These are phyloP conservation scores for Pipistrellus nathusii DNA, from an alignment of 2,797 vertebrate genomes.

Conservation along the genomic window DNA sequence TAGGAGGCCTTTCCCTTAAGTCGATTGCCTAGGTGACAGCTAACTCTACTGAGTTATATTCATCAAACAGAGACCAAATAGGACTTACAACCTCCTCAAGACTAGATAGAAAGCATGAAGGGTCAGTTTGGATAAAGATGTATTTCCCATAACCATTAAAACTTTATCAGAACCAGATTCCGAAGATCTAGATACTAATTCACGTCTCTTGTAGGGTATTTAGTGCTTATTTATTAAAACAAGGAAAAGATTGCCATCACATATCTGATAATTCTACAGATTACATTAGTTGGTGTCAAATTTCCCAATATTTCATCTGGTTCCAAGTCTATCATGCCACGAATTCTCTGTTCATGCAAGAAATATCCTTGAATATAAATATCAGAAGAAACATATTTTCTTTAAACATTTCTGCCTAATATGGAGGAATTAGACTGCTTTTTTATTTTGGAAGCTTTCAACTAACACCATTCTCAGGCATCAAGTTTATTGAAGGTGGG, in stretches of 20 bases:
- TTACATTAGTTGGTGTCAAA: slow-evolving; percentile 24
- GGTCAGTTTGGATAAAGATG: neutral
- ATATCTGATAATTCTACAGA: neutral
- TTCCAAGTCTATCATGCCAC: neutral
- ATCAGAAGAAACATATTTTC: neutral
- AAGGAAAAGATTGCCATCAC: neutral
- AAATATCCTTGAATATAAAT: neutral
- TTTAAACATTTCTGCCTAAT: neutral
- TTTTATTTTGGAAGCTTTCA: slow-evolving; percentile 29
- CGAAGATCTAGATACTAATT: neutral
- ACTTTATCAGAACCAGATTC: slow-evolving; percentile 46
- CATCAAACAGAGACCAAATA: slow-evolving; percentile 5
- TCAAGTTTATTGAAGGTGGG: neutral
- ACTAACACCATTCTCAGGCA: neutral
- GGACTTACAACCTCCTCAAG: neutral
- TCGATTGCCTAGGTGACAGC: neutral
- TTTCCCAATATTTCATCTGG: neutral
- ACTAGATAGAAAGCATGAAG: neutral
- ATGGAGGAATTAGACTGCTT: neutral
- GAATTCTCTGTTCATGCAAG: neutral
- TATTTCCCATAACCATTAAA: neutral
- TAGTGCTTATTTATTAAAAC: slow-evolving; percentile 48
- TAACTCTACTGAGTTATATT: neutral
- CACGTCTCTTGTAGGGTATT: neutral
- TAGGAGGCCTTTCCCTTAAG: neutral